Evolutionary conservation across 92 coral and sea anemone genomes (phyloP), one percentile per base, ranked within the genome.

Genomic region (Heteractis magnifica): DNA sequence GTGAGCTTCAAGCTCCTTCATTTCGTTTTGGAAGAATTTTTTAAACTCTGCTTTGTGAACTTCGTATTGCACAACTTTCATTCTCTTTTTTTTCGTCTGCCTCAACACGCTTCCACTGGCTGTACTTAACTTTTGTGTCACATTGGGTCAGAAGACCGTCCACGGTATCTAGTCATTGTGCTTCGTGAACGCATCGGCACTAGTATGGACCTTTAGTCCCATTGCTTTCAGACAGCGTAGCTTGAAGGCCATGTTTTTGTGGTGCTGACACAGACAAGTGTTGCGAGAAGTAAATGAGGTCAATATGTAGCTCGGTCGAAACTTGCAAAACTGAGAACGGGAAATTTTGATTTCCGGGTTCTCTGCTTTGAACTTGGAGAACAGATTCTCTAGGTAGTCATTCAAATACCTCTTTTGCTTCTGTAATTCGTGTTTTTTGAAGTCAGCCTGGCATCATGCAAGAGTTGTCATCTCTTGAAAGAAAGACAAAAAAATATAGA

Each of bases 211-310:
- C 44, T 34, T n/a, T 18, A 10, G 75, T 59, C 0, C 73, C 86
- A 55, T 13, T 48, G 16, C 81, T 78, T 86, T 86, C 15, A 86
- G 20, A 71, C 71, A 77, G 20, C 82, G 50, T 10, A 89, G 72
- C 76, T 86, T 90, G 41, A 90, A 79, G 0, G 88, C 75, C 93
- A 87, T 80, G 56, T 90, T 87, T 48, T 90, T 90, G 26, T 90
- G 90, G 75, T 73, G 65, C 71, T 90, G 90, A 34, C 93, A 87
- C 8, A 90, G 76, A 64, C 93, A 90, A 19, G 86, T 84, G 80
- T 77, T 23, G 55, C 86, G 88, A 13, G 86, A 83, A 64, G 71
- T 87, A 50, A 90, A 87, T 7, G 90, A 86, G 4, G 88, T 84
- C 1, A 90, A 58, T 20, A 90, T 87, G 71, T 90, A 77, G 51